These are phyloP conservation scores for Stercorarius parasiticus DNA, from an alignment of 2,113 vertebrate species.

Conservation along the genomic window DNA sequence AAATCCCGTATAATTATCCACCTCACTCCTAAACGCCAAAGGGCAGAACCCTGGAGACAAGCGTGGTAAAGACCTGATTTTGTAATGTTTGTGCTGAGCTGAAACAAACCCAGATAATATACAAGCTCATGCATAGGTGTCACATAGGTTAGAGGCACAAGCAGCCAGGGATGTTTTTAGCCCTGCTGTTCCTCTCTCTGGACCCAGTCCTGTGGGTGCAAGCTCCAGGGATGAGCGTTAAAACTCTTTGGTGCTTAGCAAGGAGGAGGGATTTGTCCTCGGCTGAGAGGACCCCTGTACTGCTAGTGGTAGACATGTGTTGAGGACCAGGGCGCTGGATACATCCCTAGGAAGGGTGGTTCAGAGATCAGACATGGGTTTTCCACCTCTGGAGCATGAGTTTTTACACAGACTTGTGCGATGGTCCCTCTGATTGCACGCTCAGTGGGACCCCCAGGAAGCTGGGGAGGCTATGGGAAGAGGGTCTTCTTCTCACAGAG, in stretches of 20 bases:
- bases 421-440: fast-evolving
- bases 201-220: neutral
- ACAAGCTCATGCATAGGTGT: neutral
- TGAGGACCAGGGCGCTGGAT: neutral
- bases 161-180: neutral
- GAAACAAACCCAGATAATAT: neutral
- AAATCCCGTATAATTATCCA: conserved; percentile 23
- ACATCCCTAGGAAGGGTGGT: neutral
- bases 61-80: neutral
- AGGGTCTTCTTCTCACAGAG: neutral
- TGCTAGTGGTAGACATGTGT: fast-evolving
- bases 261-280: neutral
- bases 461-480: neutral
- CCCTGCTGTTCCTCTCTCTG: neutral
- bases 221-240: neutral
- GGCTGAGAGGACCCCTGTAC: neutral
- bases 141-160: neutral
- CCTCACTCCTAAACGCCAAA: neutral
- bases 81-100: neutral
- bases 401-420: neutral
- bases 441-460: neutral
- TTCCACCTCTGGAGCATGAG: neutral
- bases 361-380: neutral
- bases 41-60: neutral
- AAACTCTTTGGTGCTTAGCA: neutral